A percentile compares a stretch with the other conserved stretches of the same genome.
phyloP scores from a whole-genome alignment of 2,113 vertebrate genomes.

The Motacilla alba region DNA sequence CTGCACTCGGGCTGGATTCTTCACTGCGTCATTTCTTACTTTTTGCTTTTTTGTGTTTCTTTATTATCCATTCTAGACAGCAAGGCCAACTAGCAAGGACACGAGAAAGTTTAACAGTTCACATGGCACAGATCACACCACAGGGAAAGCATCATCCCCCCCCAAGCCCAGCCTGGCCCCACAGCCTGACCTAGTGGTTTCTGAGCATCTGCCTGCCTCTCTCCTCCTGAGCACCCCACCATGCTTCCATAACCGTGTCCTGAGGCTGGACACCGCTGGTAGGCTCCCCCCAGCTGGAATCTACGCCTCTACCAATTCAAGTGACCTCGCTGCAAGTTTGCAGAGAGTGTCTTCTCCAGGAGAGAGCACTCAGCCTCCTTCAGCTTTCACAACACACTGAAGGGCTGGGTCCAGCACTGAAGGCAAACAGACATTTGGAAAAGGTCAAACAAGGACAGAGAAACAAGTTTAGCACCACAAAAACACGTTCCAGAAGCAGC shows the following conservation, averaged over 20 bases:
- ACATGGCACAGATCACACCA: background rate
- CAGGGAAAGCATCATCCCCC: background rate
- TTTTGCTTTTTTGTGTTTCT: background rate
- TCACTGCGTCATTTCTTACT: constrained; percentile 4
- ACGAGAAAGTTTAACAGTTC: constrained; percentile 5
- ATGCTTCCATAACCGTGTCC: background rate
- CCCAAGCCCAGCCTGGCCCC: background rate
- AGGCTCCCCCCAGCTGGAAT: background rate
- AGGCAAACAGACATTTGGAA: constrained; percentile 4
- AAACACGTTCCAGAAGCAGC: background rate
- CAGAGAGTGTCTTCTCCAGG: background rate
- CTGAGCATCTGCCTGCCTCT: background rate
- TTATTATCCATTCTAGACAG: background rate
- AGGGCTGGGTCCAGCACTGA: background rate
- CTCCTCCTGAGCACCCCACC: background rate
- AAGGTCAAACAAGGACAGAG: constrained; percentile 59
- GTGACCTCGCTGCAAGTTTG: background rate
- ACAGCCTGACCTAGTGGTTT: background rate
- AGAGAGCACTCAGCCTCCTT: background rate
- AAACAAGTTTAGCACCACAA: constrained; percentile 7
- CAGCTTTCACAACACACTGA: background rate
- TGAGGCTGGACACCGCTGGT: background rate
- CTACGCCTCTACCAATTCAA: background rate
- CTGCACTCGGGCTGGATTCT: background rate
- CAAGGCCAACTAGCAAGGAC: background rate